phyloP scores from a whole-genome alignment of 2,797 vertebrate genomes.

The Amphiprion clarkii region DNA sequence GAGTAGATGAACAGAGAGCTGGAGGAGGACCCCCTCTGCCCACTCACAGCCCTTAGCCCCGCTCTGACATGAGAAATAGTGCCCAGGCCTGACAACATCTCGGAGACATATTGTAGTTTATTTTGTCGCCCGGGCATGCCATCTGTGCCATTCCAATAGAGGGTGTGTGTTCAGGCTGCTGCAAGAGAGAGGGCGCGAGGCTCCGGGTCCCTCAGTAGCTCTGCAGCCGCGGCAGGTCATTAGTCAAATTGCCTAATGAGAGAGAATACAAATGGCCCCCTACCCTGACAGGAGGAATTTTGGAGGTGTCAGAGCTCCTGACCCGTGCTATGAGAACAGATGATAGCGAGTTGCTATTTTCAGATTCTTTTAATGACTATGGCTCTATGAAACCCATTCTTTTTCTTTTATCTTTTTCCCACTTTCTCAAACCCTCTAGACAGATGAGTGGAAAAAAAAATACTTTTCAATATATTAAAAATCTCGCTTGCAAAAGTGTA shows the following conservation, averaged over 20 bases:
- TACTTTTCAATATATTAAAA: constrained; percentile 59
- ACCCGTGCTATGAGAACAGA: constrained; percentile 90
- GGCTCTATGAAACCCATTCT: constrained; percentile 83
- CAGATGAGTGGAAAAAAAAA: constrained; percentile 57
- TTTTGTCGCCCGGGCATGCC: constrained; percentile 85
- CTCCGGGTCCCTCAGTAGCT: constrained; percentile 82
- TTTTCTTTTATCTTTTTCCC: constrained; percentile 78
- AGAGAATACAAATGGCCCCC: constrained; percentile 85
- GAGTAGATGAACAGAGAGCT: constrained; percentile 80
- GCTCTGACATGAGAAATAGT: constrained; percentile 82
- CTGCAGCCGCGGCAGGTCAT: constrained; percentile 82
- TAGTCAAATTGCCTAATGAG: constrained; percentile 87
- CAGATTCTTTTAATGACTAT: constrained; percentile 89
- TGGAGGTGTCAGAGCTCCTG: constrained; percentile 86
- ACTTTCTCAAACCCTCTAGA: constrained; percentile 69
- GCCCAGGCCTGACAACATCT: constrained; percentile 81
- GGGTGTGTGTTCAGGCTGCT: constrained; percentile 80
- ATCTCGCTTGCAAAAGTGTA: constrained; percentile 59
- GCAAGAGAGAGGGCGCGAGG: constrained; percentile 74
- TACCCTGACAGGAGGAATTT: constrained; percentile 87
- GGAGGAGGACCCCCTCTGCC: constrained; percentile 78
- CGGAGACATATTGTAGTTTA: constrained; percentile 88
- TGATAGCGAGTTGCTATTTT: constrained; percentile 89
- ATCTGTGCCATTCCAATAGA: constrained; percentile 88
- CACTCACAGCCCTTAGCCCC: constrained; percentile 80